Evolutionary conservation across 2,888 invertebrate genomes (phyloP), one percentile per base, ranked within the genome.

Genomic region (Drosophila quasianomalipes): DNA sequence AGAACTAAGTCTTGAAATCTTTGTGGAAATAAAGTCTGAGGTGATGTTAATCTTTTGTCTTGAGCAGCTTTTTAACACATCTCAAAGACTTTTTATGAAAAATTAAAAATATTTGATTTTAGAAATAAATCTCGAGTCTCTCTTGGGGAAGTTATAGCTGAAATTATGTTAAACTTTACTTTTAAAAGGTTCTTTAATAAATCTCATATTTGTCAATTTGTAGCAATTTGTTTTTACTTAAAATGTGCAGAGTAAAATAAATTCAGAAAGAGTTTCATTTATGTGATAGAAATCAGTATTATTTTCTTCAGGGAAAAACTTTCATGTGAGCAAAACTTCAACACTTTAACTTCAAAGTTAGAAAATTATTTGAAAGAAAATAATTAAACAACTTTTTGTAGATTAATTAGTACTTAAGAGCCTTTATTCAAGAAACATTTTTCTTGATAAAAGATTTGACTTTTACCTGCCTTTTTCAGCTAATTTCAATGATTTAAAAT

Each of bases 221-320:
- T 10, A 4, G 1, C 10, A n/a, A 0, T n/a, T n/a, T 1, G 1
- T 41, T 1, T 44, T 44, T 0, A 1, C 3, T 7, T 14, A 7
- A 22, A 12, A 22, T 14, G 14, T 1, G 22, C 47, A 22, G 14
- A 22, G 14, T 16, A 1, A 26, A 47, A 16, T 9, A 4, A 22
- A 47, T 26, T 16, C 16, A 26, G 7, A 47, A 4, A 4, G 9
- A 16, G 9, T 26, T 47, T 7, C 0, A 47, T 16, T 16, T 47
- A 47, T 9, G 1, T 47, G 16, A 44, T 12, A 12, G 1, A 22
- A 44, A 22, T 1, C 14, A 14, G 0, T 6, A 14, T 14, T 44
- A 6, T 41, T n/a, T 41, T 10, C 12, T n/a, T 0, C 2, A n/a
- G 9, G 0, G 16, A n/a, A 19, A 4, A n/a, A n/a, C 39, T n/a